phyloP scores from a whole-genome alignment of 2,797 vertebrate species.

The Lepus oiostolus region DNA sequence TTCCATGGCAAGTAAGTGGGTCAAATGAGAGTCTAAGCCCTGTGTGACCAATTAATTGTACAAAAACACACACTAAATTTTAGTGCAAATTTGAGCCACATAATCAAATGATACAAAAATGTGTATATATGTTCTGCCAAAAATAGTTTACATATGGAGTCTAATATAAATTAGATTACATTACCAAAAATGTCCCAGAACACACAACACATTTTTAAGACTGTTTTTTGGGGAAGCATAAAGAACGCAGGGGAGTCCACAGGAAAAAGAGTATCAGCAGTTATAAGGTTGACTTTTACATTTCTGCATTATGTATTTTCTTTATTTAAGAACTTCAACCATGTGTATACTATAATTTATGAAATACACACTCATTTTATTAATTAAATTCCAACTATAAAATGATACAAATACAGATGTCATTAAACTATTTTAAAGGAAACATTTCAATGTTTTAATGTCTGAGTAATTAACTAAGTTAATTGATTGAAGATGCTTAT shows the following conservation, averaged over 20 bases:
- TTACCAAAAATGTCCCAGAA: slow-evolving; percentile 52
- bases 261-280: slow-evolving; percentile 12
- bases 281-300: not conserved
- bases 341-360: not conserved
- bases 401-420: slow-evolving; percentile 4
- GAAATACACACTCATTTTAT: slow-evolving; percentile 18
- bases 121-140: slow-evolving; percentile 61
- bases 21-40: slow-evolving; percentile 42
- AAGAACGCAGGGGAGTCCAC: not conserved
- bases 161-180: slow-evolving; percentile 58
- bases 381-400: slow-evolving; percentile 68
- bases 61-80: slow-evolving; percentile 67
- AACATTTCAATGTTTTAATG: slow-evolving; percentile 51
- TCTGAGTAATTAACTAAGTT: slow-evolving; percentile 53
- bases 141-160: slow-evolving; percentile 65
- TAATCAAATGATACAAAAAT: slow-evolving; percentile 67
- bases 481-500: slow-evolving; percentile 51
- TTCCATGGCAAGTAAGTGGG: slow-evolving; percentile 23
- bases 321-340: slow-evolving; percentile 57
- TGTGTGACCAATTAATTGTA: slow-evolving; percentile 67
- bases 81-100: slow-evolving; percentile 62
- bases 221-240: not conserved
- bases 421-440: slow-evolving; percentile 53
- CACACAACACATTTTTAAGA: not conserved
- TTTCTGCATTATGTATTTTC: not conserved